Evolutionary conservation across 2,888 invertebrate species (phyloP).

Genomic region (Palloptera scutellata): DNA sequence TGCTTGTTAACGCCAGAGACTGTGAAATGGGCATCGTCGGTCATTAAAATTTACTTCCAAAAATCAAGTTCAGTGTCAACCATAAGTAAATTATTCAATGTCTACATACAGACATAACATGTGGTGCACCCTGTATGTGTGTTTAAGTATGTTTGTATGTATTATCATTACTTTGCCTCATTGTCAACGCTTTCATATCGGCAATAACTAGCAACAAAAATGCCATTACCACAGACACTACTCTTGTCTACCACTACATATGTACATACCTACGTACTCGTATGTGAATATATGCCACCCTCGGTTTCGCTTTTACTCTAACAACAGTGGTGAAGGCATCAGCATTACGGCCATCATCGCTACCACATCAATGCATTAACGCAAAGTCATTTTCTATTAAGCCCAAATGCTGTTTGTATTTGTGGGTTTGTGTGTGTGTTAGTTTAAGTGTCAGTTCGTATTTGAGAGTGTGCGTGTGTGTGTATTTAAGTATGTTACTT

Average conservation of each 20-base stretch:
- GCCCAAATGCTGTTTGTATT: neutral
- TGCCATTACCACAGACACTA: neutral
- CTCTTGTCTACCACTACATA: neutral
- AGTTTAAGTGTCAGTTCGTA: neutral
- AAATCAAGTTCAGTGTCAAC: too few species aligned
- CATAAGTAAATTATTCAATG: too few species aligned
- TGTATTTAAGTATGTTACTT: neutral
- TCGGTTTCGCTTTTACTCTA: too few species aligned
- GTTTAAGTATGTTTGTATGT: too few species aligned
- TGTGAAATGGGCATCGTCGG: too few species aligned
- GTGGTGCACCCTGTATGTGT: too few species aligned
- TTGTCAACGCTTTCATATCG: neutral
- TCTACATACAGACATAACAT: too few species aligned
- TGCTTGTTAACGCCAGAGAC: too few species aligned
- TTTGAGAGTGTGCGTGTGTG: neutral
- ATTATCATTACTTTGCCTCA: neutral
- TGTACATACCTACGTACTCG: too few species aligned
- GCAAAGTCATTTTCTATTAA: slow-evolving; percentile 23
- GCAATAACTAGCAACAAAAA: neutral
- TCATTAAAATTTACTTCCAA: too few species aligned
- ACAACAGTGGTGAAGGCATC: neutral
- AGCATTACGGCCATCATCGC: slow-evolving; percentile 7
- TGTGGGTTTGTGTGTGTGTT: neutral
- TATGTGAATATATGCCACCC: too few species aligned
- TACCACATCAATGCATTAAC: slow-evolving; percentile 4